Evolutionary conservation across 2,113 vertebrate genomes (phyloP).

Genomic region (Mormoops blainvillei): DNA sequence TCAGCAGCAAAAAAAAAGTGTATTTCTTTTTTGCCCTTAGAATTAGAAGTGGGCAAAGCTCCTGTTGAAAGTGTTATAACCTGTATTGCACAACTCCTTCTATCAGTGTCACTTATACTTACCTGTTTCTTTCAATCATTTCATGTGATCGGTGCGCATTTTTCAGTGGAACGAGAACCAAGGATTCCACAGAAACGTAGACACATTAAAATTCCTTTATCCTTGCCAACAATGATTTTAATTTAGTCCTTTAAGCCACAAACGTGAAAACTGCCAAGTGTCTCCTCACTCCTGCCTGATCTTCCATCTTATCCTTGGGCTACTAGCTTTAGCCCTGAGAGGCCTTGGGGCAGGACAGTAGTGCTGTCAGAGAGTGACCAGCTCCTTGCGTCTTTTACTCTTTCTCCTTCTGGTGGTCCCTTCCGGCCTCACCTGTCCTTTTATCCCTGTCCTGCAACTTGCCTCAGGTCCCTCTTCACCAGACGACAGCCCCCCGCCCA

Average conservation of each 20-base stretch:
- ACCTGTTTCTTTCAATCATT: background rate
- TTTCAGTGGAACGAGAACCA: background rate
- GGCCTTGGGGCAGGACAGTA: too few relatives aligned
- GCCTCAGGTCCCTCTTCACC: background rate
- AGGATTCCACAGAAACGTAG: background rate
- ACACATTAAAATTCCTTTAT: background rate
- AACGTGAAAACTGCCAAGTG: background rate
- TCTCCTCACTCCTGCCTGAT: background rate
- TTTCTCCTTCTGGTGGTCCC: background rate
- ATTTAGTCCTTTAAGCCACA: background rate
- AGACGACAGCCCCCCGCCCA: background rate
- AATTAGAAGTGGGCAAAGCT: background rate
- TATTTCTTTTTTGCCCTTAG: background rate
- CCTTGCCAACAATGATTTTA: background rate
- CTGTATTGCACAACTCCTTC: background rate
- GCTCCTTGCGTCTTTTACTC: background rate
- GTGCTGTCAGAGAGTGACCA: background rate
- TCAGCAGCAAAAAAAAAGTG: too few relatives aligned
- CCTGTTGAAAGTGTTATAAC: background rate
- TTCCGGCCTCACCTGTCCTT: background rate
- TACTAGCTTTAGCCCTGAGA: background rate
- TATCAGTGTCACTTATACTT: background rate
- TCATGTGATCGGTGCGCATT: background rate
- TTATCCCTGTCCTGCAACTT: background rate
- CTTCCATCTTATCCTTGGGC: background rate